Conservation (phyloP, 2,888 invertebrate genomes). For the Sceliomorpha sp. region DNA sequence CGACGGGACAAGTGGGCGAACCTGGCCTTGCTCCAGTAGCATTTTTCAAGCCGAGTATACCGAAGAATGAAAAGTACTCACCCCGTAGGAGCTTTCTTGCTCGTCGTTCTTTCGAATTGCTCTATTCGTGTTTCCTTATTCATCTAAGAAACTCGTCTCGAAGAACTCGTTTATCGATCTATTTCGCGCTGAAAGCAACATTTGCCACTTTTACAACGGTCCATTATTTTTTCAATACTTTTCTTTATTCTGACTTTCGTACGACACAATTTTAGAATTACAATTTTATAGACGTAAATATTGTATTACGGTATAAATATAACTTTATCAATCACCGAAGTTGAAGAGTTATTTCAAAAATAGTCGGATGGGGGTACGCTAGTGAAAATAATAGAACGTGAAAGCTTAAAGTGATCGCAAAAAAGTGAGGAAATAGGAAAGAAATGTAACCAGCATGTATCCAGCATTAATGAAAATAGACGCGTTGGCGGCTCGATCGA, state of each 20-base stretch:
- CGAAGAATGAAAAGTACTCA: slow-evolving; percentile 69
- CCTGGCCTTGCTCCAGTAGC: slow-evolving; percentile 72
- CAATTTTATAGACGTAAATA: too few species aligned
- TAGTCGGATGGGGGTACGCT: slow-evolving; percentile 19
- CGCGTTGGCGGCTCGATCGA: slow-evolving; percentile 43
- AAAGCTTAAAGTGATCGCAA: neutral
- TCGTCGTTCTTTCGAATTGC: slow-evolving; percentile 21
- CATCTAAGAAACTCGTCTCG: slow-evolving; percentile 26
- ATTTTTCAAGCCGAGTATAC: slow-evolving; percentile 66
- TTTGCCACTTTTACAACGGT: too few species aligned
- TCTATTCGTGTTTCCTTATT: slow-evolving; percentile 31
- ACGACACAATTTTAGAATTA: too few species aligned
- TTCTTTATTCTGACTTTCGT: too few species aligned
- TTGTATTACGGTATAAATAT: too few species aligned
- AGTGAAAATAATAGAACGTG: slow-evolving; percentile 37
- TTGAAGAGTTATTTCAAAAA: neutral
- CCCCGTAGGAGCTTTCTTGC: slow-evolving; percentile 47
- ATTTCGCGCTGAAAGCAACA: too few species aligned
- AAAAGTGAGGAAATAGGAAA: slow-evolving; percentile 13
- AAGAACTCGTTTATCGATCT: slow-evolving; percentile 1
- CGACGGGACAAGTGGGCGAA: slow-evolving; percentile 73
- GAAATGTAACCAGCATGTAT: slow-evolving; percentile 23
- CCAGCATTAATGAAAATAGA: slow-evolving; percentile 55
- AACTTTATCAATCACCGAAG: too few species aligned
- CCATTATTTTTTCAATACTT: too few species aligned